phyloP scores from a whole-genome alignment of 2,888 invertebrate genomes.

The Labia minor region DNA sequence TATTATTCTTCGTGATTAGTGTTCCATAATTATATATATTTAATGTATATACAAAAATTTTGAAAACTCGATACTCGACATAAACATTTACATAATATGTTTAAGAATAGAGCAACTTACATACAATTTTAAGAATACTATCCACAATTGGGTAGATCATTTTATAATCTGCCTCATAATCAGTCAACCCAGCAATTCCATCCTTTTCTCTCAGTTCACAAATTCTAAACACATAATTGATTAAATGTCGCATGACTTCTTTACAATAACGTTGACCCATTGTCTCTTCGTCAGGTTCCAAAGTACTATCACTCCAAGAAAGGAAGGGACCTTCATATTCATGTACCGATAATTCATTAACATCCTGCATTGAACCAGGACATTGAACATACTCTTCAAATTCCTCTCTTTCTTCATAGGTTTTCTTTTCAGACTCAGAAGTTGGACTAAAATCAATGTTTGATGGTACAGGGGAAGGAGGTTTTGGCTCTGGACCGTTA shows the following conservation, averaged over 20 bases:
- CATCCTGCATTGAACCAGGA: conserved; percentile 30
- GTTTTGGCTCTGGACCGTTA: conserved; percentile 25
- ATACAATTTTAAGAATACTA: not conserved
- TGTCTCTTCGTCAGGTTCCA: not conserved
- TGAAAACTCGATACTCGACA: too few species aligned
- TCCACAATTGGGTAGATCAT: not conserved
- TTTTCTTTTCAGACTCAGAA: conserved; percentile 16
- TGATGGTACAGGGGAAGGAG: not conserved
- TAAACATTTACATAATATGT: too few species aligned
- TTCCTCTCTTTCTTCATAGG: conserved; percentile 19
- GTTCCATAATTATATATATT: too few species aligned
- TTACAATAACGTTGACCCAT: not conserved
- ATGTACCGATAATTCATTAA: not conserved
- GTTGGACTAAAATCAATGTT: not conserved
- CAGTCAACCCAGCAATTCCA: not conserved
- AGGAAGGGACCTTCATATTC: not conserved
- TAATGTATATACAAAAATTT: too few species aligned
- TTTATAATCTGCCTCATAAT: not conserved
- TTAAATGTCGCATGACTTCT: not conserved
- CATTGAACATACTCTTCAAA: conserved; percentile 25
- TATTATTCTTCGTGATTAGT: too few species aligned
- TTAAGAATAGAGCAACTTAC: too few species aligned
- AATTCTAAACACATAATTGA: not conserved
- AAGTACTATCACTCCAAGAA: not conserved
- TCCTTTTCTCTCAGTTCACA: not conserved